Base-by-base conservation (phyloP, 1,140 invertebrate genomes). In the Drosophila repletoides region DNA sequence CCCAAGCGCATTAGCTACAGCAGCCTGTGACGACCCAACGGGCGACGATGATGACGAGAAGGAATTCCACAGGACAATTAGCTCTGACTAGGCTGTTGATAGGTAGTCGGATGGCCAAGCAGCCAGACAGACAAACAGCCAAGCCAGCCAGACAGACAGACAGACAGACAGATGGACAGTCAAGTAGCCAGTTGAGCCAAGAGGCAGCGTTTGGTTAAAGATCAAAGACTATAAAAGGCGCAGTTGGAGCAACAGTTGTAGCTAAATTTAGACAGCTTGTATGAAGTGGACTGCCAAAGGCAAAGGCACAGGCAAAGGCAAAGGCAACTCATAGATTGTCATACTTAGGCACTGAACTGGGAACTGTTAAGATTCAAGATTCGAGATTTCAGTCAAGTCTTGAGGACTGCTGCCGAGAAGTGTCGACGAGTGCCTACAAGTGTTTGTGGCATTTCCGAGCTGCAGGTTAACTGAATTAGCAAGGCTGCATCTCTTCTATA, bases 61-160 rank as follows among this genome's bases (percentile, higher is more conserved):
- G 80, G 80, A 86, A 84, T 84, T 75, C 80, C 76, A 75, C 80
- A 86, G 80, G 80, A 86, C 75, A 86, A 86, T 86, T 86, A 86
- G 75, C 68, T 65, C 40, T 64, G 59, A 72, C 33, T 80, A 74
- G 34, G 49, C 51, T 64, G 45, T 29, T 76, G 64, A 77, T 72
- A 28, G 58, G 10, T 45, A 56, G 60, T 64, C 29, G 40, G 52
- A 38, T 24, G 48, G 4, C 10, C 3, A 15, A 5, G 3, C 31
- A 33, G n/a, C 5, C 31, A 33, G 10, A 45, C 29, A 34, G 19
- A 19, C n/a, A 34, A n/a, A 26, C 15, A 31, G 19, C 5, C 10
- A 41, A 10, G 9, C 12, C 49, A 46, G 31, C 12, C n/a, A 22
- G 15, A 29, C 17, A 19, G 19, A 4, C 19, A 31, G 5, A 15